These are phyloP conservation scores for Venustaconcha ellipsiformis DNA, from an alignment of 1,140 invertebrate species.

Conservation along the genomic window DNA sequence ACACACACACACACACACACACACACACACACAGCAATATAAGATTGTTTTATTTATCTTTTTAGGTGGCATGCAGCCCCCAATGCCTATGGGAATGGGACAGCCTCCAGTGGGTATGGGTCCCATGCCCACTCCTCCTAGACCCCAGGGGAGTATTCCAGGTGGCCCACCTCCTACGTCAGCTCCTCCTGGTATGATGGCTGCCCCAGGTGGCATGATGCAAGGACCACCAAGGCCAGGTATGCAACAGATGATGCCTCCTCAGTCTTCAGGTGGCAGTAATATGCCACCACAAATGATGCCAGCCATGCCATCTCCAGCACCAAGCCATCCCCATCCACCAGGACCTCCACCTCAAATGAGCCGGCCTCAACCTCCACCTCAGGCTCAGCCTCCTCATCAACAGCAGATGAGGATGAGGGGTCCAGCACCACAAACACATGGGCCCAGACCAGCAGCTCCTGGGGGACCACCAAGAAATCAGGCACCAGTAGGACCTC, in stretches of 20 bases:
- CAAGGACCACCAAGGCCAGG: neutral
- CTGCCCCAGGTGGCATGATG: conserved; percentile 9
- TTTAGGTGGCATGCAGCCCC: conserved; percentile 1
- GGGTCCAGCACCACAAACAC: neutral
- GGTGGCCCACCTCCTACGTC: conserved; percentile 3
- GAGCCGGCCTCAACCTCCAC: conserved; percentile 4
- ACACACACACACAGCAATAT: no score
- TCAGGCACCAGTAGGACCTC: conserved; percentile 3
- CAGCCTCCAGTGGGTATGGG: neutral
- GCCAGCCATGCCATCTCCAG: conserved; percentile 6
- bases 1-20: no score
- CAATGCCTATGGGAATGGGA: neutral
- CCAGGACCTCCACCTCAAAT: neutral
- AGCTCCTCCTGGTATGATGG: conserved; percentile 18
- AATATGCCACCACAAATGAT: conserved; percentile 8
- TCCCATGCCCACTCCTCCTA: conserved; percentile 8
- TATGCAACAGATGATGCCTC: conserved; percentile 9
- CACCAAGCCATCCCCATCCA: conserved; percentile 10
- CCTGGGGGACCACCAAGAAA: conserved; percentile 13
- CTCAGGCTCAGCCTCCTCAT: conserved; percentile 10
- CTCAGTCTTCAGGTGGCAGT: neutral
- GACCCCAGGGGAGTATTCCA: neutral
- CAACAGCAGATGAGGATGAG: conserved; percentile 9
- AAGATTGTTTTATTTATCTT: no score
- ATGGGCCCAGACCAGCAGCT: conserved; percentile 1